Evolutionary conservation across 2,888 invertebrate genomes (phyloP).

Genomic region (Hyposoter didymator): DNA sequence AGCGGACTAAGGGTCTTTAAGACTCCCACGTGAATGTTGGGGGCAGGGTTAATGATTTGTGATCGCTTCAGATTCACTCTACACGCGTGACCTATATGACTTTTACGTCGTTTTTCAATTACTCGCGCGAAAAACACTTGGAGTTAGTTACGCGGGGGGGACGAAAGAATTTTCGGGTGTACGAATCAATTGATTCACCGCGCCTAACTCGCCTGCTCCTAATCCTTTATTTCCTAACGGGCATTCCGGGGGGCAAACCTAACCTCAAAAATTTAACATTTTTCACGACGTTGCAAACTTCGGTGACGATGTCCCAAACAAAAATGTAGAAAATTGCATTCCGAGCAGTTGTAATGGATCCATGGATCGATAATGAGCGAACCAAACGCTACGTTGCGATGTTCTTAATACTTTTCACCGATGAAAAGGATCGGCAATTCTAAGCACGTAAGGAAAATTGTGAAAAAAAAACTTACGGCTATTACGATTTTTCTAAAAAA

Average conservation of each 20-base stretch:
- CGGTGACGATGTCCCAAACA: neutral
- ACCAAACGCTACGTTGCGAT: neutral
- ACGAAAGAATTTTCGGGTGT: neutral
- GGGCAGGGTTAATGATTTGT: conserved; percentile 28
- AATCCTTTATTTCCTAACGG: neutral
- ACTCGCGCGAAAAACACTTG: conserved; percentile 1
- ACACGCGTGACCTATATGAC: conserved; percentile 29
- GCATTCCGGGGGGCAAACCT: neutral
- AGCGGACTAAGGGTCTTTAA: conserved; percentile 16
- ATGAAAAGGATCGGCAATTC: neutral
- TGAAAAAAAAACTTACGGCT: neutral
- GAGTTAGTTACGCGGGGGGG: neutral
- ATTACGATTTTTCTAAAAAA: neutral
- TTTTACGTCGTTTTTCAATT: conserved; percentile 8
- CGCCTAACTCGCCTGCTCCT: neutral
- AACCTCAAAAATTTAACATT: conserved; percentile 5
- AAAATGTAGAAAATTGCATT: neutral
- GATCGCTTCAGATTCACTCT: conserved; percentile 22
- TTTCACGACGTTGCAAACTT: neutral
- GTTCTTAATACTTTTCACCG: neutral
- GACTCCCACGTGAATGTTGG: conserved; percentile 27
- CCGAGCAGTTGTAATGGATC: neutral
- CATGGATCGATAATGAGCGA: neutral
- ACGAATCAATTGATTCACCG: neutral
- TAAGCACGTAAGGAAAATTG: neutral